Evolutionary conservation across 1,140 invertebrate genomes (phyloP).

Genomic region (Augochlora pura): DNA sequence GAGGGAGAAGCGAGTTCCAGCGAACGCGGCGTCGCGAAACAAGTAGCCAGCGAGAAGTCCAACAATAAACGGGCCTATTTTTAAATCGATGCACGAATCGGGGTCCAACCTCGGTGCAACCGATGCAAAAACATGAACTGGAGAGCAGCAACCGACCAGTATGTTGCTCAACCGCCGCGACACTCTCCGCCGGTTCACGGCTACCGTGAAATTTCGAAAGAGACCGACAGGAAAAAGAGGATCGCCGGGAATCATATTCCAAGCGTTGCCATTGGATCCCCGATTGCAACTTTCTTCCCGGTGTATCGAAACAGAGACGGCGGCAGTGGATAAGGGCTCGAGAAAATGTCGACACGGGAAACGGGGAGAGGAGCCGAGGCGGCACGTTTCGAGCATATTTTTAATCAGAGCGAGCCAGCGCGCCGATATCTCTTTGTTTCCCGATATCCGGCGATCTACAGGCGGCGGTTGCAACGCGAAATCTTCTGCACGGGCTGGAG

Average conservation of each 20-base stretch:
- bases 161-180: background rate
- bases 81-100: conserved; percentile 22
- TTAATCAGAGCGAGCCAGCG: too few species aligned
- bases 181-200: background rate
- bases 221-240: too few species aligned
- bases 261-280: too few species aligned
- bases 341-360: too few species aligned
- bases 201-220: background rate
- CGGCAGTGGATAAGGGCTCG: too few species aligned
- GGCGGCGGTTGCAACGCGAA: background rate
- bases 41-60: conserved; percentile 9
- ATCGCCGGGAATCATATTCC: too few species aligned
- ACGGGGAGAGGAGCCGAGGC: too few species aligned
- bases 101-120: background rate
- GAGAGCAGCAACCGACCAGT: background rate
- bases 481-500: background rate
- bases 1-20: background rate
- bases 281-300: too few species aligned
- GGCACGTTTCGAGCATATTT: too few species aligned
- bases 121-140: background rate
- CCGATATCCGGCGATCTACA: background rate
- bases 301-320: too few species aligned
- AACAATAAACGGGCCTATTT: conserved; percentile 21
- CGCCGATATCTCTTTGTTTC: conserved; percentile 1
- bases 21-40: background rate